Evolutionary conservation across 2,888 invertebrate species (phyloP).

Genomic region (Macrosiphum euphorbiae): DNA sequence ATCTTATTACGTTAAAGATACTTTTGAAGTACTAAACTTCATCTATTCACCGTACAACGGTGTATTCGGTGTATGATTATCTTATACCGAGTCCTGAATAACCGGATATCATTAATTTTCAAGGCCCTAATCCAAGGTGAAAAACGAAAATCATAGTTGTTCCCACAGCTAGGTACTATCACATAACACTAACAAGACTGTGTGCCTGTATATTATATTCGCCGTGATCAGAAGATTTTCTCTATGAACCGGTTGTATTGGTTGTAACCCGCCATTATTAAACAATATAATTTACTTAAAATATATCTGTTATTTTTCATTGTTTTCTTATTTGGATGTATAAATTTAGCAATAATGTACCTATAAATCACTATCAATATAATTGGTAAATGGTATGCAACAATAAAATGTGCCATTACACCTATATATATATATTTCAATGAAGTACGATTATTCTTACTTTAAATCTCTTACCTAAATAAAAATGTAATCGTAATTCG

Average conservation of each 20-base stretch:
- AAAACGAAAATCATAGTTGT: constrained; percentile 57
- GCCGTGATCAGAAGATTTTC: constrained; percentile 22
- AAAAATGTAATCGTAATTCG: neutral
- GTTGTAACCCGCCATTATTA: neutral
- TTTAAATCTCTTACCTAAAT: neutral
- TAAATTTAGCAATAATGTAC: neutral
- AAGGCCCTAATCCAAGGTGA: constrained; percentile 57
- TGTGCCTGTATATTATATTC: neutral
- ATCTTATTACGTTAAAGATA: constrained; percentile 7
- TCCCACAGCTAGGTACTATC: neutral
- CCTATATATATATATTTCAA: neutral
- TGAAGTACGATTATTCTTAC: neutral
- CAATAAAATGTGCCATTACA: neutral
- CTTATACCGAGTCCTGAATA: constrained; percentile 48
- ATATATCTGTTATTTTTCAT: neutral
- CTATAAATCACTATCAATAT: neutral
- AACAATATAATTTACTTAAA: neutral
- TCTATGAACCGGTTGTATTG: constrained; percentile 37
- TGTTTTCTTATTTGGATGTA: neutral
- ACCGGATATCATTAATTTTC: constrained; percentile 58
- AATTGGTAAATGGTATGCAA: neutral
- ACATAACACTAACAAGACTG: neutral
- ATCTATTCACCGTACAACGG: neutral
- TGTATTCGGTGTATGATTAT: constrained; percentile 29
- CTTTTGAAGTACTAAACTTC: constrained; percentile 4